Evolutionary conservation across 2,888 invertebrate genomes (phyloP).

Genomic region (Yponomeuta malinellus): DNA sequence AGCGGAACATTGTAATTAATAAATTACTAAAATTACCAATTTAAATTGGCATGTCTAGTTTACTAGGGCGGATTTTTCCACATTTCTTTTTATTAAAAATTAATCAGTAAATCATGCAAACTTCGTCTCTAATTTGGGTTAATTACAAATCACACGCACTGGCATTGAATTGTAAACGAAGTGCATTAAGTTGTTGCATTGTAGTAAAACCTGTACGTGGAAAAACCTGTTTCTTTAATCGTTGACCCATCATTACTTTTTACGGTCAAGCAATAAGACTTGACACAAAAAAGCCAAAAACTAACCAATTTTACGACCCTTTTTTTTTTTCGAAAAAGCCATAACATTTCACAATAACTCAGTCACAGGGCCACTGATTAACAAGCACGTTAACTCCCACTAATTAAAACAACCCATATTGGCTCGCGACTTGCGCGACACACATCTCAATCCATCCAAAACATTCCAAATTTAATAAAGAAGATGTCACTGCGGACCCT

Average conservation of each 20-base stretch:
- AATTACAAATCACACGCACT: neutral
- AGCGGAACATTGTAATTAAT: too few relatives aligned
- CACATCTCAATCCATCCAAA: neutral
- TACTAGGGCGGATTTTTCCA: neutral
- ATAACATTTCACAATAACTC: neutral
- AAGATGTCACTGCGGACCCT: neutral
- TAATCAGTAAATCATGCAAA: neutral
- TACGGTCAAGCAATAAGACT: neutral
- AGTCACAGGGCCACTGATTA: neutral
- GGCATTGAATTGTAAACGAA: neutral
- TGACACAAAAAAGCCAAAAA: neutral
- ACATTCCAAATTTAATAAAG: neutral
- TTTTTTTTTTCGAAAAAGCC: neutral
- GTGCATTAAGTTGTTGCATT: neutral
- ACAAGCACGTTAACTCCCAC: neutral
- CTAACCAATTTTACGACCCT: neutral
- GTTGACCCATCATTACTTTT: neutral
- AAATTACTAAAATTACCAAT: too few relatives aligned
- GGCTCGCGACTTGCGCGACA: neutral
- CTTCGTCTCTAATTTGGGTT: neutral
- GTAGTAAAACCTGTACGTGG: neutral
- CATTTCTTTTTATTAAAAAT: neutral
- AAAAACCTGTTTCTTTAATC: neutral
- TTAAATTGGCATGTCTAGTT: neutral
- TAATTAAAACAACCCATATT: neutral